Evolutionary conservation across 2,888 invertebrate species (phyloP).

Genomic region (Axea sp.): DNA sequence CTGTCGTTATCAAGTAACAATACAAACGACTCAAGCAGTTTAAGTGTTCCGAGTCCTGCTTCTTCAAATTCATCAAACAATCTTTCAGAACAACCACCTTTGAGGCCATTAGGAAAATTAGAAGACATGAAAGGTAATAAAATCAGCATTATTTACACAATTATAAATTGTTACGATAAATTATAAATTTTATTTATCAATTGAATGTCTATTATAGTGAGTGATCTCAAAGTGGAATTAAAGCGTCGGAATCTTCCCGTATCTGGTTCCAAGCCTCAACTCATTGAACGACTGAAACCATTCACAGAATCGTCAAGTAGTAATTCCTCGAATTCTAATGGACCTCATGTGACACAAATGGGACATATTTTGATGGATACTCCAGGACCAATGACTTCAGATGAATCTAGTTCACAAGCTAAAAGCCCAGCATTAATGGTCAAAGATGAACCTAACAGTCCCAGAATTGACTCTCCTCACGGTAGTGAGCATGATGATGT

Average conservation of each 20-base stretch:
- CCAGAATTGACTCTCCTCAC: slow-evolving; percentile 75
- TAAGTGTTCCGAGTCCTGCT: slow-evolving; percentile 76
- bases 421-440: slow-evolving; percentile 74
- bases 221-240: slow-evolving; percentile 95
- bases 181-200: too few species aligned
- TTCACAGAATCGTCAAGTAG: slow-evolving; percentile 80
- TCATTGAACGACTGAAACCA: slow-evolving; percentile 93
- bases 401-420: slow-evolving; percentile 75
- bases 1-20: slow-evolving; percentile 77
- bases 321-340: slow-evolving; percentile 72
- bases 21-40: slow-evolving; percentile 77
- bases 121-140: slow-evolving; percentile 92
- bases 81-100: slow-evolving; percentile 76
- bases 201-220: slow-evolving; percentile 85
- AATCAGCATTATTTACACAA: neutral
- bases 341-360: slow-evolving; percentile 77
- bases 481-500: slow-evolving; percentile 80
- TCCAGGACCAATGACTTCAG: slow-evolving; percentile 75
- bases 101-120: slow-evolving; percentile 83
- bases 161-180: too few species aligned
- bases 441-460: slow-evolving; percentile 77
- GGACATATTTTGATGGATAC: slow-evolving; percentile 80
- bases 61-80: slow-evolving; percentile 74
- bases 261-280: slow-evolving; percentile 96
- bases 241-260: slow-evolving; percentile 96